Evolutionary conservation across 2,113 vertebrate species (phyloP).

Genomic region (Vimba vimba): DNA sequence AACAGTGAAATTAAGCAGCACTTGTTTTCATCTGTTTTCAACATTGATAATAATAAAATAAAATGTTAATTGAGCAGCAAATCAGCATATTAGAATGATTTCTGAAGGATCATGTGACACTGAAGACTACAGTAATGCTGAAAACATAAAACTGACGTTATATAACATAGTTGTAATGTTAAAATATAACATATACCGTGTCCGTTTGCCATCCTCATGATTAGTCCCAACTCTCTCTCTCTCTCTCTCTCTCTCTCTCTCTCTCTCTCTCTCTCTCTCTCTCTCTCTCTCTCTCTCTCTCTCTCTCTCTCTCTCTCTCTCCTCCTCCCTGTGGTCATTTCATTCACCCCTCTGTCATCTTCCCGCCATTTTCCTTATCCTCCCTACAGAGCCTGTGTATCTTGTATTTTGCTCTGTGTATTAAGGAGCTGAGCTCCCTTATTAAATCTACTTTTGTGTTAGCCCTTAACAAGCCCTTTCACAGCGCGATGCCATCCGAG

Average conservation of each 20-base stretch:
- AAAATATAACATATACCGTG: neutral
- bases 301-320: neutral
- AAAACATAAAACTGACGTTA: neutral
- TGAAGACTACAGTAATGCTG: neutral
- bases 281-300: conserved; percentile 15
- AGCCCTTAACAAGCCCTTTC: conserved; percentile 68
- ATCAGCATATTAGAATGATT: neutral
- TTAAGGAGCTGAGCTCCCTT: conserved; percentile 66
- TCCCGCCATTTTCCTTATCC: conserved; percentile 29
- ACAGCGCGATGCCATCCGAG: conserved; percentile 69
- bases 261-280: too few relatives aligned
- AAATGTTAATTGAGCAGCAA: neutral
- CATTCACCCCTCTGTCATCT: conserved; percentile 5
- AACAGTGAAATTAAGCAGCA: too few relatives aligned
- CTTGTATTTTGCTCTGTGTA: conserved; percentile 60
- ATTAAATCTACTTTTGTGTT: conserved; percentile 62
- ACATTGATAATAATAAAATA: too few relatives aligned
- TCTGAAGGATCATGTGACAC: neutral
- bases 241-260: too few relatives aligned
- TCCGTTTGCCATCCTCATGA: neutral
- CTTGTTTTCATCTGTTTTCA: too few relatives aligned
- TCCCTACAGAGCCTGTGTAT: conserved; percentile 39
- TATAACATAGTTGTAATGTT: neutral
- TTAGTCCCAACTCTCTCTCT: neutral
- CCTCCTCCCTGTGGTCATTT: conserved; percentile 26